Conservation (phyloP, 1,140 invertebrate genomes). For the Yoshiicerus persimilis region DNA sequence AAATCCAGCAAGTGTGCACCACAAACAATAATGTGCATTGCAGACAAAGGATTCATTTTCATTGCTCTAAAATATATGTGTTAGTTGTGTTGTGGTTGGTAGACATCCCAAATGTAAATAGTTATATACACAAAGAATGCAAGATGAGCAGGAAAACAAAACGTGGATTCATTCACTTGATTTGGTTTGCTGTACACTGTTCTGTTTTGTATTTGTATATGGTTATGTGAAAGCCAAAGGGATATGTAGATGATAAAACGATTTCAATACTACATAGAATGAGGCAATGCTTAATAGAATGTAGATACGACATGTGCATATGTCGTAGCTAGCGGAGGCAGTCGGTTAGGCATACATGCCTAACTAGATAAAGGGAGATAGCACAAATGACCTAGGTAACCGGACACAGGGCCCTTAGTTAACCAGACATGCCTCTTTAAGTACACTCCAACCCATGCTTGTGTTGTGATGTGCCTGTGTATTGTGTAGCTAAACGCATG, state of each 20-base stretch:
- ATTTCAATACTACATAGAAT: neutral
- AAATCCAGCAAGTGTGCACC: neutral
- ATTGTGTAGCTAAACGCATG: no score
- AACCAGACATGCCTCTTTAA: no score
- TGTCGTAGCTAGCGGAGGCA: no score
- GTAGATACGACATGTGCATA: neutral
- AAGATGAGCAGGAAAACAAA: neutral
- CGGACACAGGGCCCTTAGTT: no score
- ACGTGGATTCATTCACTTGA: neutral
- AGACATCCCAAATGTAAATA: neutral
- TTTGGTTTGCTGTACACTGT: neutral
- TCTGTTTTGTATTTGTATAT: neutral
- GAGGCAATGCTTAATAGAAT: neutral
- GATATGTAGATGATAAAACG: neutral
- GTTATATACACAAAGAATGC: neutral
- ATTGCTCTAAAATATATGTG: neutral
- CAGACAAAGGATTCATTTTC: neutral
- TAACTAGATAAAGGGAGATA: no score
- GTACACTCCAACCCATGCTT: no score
- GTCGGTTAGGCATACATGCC: no score
- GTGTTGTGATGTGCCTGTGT: no score
- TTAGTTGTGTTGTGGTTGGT: neutral
- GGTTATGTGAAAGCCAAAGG: neutral
- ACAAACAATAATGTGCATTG: neutral
- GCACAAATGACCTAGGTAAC: no score